Conservation (phyloP, 2,797 vertebrate species). For the Phalloptychus januarius region DNA sequence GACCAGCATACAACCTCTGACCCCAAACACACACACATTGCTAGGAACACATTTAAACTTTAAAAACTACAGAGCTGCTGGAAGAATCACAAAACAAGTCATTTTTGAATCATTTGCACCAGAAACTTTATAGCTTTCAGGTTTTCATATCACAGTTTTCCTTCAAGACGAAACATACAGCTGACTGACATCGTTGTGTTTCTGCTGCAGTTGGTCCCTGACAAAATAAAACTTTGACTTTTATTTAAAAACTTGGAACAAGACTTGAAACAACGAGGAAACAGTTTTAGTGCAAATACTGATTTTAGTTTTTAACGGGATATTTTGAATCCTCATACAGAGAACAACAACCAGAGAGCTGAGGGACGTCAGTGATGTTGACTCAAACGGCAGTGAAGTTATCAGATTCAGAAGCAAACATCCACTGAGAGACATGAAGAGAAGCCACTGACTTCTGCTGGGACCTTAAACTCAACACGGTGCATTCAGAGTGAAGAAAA, state of each 20-base stretch:
- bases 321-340: neutral
- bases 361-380: constrained; percentile 42
- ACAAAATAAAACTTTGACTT: constrained; percentile 30
- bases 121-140: constrained; percentile 34
- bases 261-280: neutral
- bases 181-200: constrained; percentile 29
- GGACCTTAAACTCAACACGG: neutral
- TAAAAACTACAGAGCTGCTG: neutral
- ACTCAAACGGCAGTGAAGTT: constrained; percentile 1
- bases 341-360: neutral
- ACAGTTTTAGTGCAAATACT: constrained; percentile 57
- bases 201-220: constrained; percentile 34
- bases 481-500: neutral
- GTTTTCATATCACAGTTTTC: constrained; percentile 8
- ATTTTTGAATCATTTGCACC: too few relatives aligned
- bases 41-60: neutral
- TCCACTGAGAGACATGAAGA: neutral
- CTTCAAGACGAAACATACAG: constrained; percentile 8
- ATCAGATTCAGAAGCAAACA: neutral
- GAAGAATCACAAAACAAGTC: neutral
- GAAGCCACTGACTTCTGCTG: neutral
- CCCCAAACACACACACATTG: neutral
- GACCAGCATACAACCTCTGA: neutral
- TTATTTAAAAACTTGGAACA: constrained; percentile 21
- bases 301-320: neutral